Evolutionary conservation across 2,113 vertebrate species (phyloP).

Genomic region (Engraulis encrasicolus): DNA sequence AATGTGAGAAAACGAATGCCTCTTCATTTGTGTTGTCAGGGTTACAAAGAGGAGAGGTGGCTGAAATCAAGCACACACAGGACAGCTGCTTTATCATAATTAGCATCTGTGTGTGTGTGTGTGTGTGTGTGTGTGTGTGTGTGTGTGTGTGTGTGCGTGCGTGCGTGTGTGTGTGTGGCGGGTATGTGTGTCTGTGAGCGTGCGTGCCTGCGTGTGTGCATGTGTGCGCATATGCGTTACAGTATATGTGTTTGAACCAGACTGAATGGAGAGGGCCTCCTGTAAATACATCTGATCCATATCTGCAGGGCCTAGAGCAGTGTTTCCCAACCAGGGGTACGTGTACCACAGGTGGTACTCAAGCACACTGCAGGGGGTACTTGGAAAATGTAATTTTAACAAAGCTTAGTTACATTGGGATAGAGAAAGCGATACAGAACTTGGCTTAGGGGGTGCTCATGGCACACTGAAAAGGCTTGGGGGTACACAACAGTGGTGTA

Average conservation of each 20-base stretch:
- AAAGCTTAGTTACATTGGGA: too few species aligned
- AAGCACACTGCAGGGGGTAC: too few species aligned
- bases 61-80: slow-evolving; percentile 64
- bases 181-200: slow-evolving; percentile 51
- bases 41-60: slow-evolving; percentile 67
- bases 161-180: not conserved
- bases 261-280: slow-evolving; percentile 50
- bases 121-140: slow-evolving; percentile 28
- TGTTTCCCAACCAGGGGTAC: too few species aligned
- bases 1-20: slow-evolving; percentile 50
- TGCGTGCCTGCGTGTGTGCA: not conserved
- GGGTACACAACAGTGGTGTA: too few species aligned
- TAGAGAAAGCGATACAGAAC: too few species aligned
- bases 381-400: too few species aligned
- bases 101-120: slow-evolving; percentile 58
- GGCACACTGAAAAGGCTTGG: too few species aligned
- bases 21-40: slow-evolving; percentile 70
- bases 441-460: too few species aligned
- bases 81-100: slow-evolving; percentile 74
- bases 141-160: not conserved
- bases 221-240: too few species aligned
- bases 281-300: slow-evolving; percentile 59
- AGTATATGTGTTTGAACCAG: not conserved
- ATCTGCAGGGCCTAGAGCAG: not conserved
- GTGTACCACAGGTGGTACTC: not conserved